Conservation (phyloP, 2,888 invertebrate genomes). For the Sinohyriopsis cumingii region DNA sequence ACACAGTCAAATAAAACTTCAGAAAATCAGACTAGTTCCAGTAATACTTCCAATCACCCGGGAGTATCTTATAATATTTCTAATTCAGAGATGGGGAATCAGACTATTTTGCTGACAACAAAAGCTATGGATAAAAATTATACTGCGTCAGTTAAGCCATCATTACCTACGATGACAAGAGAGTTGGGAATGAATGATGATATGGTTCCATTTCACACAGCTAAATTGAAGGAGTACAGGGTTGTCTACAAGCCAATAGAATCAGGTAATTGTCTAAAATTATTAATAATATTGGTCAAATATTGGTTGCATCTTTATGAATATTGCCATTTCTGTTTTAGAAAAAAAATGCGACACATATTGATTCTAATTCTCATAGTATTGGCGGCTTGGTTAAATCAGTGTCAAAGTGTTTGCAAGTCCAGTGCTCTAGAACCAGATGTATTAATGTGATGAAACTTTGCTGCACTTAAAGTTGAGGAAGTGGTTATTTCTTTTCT, state of each 20-base stretch:
- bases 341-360: too few relatives aligned
- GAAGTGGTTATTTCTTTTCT: too few relatives aligned
- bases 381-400: too few relatives aligned
- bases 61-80: too few relatives aligned
- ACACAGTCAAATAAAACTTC: neutral
- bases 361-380: too few relatives aligned
- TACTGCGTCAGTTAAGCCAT: neutral
- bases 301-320: too few relatives aligned
- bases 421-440: too few relatives aligned
- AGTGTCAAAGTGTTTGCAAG: too few relatives aligned
- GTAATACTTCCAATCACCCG: neutral
- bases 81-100: neutral
- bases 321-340: too few relatives aligned
- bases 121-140: neutral
- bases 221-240: conserved; percentile 24
- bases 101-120: conserved; percentile 4
- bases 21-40: neutral
- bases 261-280: conserved; percentile 7
- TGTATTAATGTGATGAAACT: too few relatives aligned
- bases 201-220: conserved; percentile 32
- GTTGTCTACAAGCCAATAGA: conserved; percentile 16
- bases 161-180: conserved; percentile 9
- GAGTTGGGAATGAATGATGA: conserved; percentile 18
- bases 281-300: too few relatives aligned
- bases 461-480: too few relatives aligned